A percentile compares a stretch with the other conserved stretches of the same genome.
phyloP scores from a whole-genome alignment of 1,140 invertebrate genomes.

The Cyrtorhinus lividipennis region DNA sequence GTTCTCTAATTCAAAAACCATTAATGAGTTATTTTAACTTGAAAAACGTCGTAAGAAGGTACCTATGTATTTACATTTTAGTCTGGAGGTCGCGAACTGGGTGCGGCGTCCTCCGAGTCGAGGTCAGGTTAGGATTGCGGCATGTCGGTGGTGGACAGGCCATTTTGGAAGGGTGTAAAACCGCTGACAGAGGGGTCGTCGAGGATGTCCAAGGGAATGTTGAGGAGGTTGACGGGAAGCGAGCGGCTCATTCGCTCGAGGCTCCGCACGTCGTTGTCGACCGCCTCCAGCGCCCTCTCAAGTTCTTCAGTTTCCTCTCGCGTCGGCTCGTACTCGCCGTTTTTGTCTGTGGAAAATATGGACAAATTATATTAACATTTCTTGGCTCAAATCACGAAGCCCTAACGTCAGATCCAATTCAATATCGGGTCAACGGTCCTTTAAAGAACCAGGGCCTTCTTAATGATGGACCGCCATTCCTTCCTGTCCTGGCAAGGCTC shows the following conservation, averaged over 20 bases:
- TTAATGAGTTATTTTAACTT: too few species aligned
- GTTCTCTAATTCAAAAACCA: too few species aligned
- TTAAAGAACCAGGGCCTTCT: too few species aligned
- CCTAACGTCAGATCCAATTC: too few species aligned
- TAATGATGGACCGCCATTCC: too few species aligned
- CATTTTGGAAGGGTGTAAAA: constrained; percentile 16
- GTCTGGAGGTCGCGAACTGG: too few species aligned
- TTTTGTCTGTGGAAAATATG: constrained; percentile 44
- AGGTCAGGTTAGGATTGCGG: constrained; percentile 13
- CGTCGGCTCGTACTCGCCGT: constrained; percentile 51
- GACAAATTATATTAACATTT: constrained; percentile 3
- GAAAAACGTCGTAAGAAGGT: too few species aligned
- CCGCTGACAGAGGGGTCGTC: constrained; percentile 13
- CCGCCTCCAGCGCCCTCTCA: constrained; percentile 65
- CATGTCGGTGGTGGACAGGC: constrained; percentile 15
- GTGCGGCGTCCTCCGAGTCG: too few species aligned
- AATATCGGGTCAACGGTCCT: too few species aligned
- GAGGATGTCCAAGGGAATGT: constrained; percentile 20
- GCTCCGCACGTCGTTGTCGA: constrained; percentile 60
- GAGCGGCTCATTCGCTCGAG: constrained; percentile 29
- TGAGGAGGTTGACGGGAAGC: constrained; percentile 13
- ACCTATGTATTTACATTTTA: too few species aligned
- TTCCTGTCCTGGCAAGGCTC: too few species aligned
- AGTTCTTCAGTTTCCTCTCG: constrained; percentile 70
- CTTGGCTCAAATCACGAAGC: neutral